Conservation (phyloP, 92 coral and sea anemone genomes). For the Parazoanthus atlanticus region DNA sequence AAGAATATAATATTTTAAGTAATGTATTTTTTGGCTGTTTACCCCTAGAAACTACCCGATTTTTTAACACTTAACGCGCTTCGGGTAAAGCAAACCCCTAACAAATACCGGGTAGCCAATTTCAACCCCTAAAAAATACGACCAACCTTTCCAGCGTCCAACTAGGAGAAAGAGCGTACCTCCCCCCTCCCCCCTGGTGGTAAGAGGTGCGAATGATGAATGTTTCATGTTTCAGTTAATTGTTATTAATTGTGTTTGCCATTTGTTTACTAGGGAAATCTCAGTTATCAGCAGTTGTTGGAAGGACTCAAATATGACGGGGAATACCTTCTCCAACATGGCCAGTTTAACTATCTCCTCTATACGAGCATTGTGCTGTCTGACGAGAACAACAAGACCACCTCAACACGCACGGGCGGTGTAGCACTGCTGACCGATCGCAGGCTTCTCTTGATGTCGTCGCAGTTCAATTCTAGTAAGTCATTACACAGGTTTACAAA, state of each 20-base stretch:
- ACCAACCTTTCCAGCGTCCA: too few species aligned
- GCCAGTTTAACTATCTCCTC: constrained; percentile 61
- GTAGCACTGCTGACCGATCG: constrained; percentile 81
- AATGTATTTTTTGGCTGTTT: too few species aligned
- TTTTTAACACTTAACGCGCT: too few species aligned
- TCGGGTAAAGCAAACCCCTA: too few species aligned
- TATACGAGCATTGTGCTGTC: constrained; percentile 55
- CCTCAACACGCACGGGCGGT: constrained; percentile 63
- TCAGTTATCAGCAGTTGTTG: constrained; percentile 78
- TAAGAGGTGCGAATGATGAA: too few species aligned
- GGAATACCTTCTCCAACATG: constrained; percentile 67
- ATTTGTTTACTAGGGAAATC: constrained; percentile 59
- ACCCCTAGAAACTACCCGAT: too few species aligned
- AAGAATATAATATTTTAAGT: too few species aligned
- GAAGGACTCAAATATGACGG: constrained; percentile 74
- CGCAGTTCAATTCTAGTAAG: constrained; percentile 71
- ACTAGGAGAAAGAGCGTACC: too few species aligned
- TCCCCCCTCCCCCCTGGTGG: too few species aligned
- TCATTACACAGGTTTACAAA: neutral
- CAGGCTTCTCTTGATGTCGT: constrained; percentile 77
- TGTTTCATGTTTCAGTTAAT: neutral
- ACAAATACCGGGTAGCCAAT: too few species aligned
- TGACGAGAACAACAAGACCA: constrained; percentile 51
- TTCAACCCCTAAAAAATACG: too few species aligned
- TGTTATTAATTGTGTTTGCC: neutral